Base-by-base conservation (phyloP, 1,140 invertebrate genomes). In the Triops longicaudatus region DNA sequence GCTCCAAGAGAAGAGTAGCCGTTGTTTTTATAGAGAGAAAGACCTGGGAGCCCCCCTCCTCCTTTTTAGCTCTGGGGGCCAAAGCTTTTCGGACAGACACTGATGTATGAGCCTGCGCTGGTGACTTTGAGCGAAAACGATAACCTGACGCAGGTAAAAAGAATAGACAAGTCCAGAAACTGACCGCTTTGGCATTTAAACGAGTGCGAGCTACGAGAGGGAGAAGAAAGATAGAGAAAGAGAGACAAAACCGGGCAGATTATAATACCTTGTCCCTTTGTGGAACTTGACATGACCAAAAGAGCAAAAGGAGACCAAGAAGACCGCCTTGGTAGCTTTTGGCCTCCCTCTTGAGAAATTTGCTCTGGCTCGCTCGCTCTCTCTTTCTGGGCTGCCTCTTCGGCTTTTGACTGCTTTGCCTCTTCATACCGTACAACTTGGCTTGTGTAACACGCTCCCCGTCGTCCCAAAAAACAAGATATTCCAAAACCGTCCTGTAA, bases 231-330 rank as follows among this genome's bases (percentile, higher is more conserved):
- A 37, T 37, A 37, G 31, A 37, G 31, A 37, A 37, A 37, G 31
- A 37, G 31, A 37, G 31, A 37, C 31, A 37, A 37, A 37, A 37
- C 31, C 31, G 31, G 31, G 31, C 31, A 37, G 31, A 37, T 37
- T 37, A 37, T 37, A 37, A 37, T 37, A 63, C 50, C n/a, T 63
- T 22, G 50, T 63, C 50, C 50, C 50, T 63, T 63, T 63, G 50
- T 63, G 50, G 50, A 63, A 17, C 22, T 63, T 63, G 50, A 63
- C 50, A 63, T 63, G 50, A 63, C 50, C 50, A 63, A 63, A 63
- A 63, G 50, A 63, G 17, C 14, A 63, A 22, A 63, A 17, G 14
- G 50, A 63, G 31, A 37, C 31, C 31, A 37, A 37, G 31, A 37
- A 37, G 31, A 37, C 31, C 31, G 31, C 31, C 31, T 37, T 37